A percentile compares a stretch with the other conserved stretches of the same genome.
These are phyloP conservation scores for Furnarius figulus DNA, from an alignment of 2,113 vertebrate genomes.

Conservation along the genomic window DNA sequence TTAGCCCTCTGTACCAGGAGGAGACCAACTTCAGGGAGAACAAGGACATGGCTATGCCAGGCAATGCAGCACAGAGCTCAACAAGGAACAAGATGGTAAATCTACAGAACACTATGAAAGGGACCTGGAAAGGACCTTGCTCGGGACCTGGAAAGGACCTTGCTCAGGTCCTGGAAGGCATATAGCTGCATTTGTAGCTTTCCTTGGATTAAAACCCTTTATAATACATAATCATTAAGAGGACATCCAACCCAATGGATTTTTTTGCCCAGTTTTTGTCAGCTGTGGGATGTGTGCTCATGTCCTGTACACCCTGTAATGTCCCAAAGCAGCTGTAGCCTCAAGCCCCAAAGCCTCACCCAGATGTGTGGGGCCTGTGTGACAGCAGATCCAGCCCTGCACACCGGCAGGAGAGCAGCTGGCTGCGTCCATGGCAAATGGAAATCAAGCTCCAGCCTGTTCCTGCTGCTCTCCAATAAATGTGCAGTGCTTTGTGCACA, in stretches of 20 bases:
- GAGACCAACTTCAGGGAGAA: background rate
- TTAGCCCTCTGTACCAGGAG: background rate
- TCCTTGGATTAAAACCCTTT: background rate
- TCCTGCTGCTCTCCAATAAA: background rate
- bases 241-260: background rate
- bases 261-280: background rate
- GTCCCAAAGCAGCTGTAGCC: background rate
- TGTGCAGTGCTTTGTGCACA: background rate
- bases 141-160: background rate
- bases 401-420: constrained; percentile 11
- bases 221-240: background rate
- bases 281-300: background rate
- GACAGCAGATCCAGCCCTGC: background rate
- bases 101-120: background rate
- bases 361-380: background rate
- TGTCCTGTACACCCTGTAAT: background rate
- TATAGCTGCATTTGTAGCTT: background rate
- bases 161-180: background rate
- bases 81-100: background rate
- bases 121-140: background rate
- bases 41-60: background rate
- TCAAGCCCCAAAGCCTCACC: background rate
- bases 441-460: constrained; percentile 18
- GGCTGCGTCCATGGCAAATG: background rate
- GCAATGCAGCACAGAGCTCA: background rate